Conservation (phyloP, 1,140 invertebrate genomes). For the Zaprionus kolodkinae region DNA sequence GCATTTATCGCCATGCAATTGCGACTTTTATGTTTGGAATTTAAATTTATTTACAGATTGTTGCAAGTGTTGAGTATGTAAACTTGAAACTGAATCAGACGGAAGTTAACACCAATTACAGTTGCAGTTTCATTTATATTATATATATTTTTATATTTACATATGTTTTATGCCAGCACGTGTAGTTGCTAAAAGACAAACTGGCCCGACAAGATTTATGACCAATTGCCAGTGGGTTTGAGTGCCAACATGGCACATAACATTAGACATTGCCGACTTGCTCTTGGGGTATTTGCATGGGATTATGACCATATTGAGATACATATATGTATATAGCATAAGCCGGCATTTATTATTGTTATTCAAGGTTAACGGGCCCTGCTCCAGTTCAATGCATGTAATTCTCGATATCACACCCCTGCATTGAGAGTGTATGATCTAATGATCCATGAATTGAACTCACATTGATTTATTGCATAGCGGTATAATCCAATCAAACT, state of each 20-base stretch:
- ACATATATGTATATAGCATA: slow-evolving; percentile 7
- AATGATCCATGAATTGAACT: slow-evolving; percentile 3
- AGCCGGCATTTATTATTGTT: slow-evolving; percentile 4
- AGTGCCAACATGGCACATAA: slow-evolving; percentile 26
- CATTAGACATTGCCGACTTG: slow-evolving; percentile 4
- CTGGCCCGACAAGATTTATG: slow-evolving; percentile 39
- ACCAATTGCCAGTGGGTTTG: slow-evolving; percentile 17
- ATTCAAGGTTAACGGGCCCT: slow-evolving; percentile 42
- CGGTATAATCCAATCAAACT: slow-evolving; percentile 25
- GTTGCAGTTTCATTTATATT: slow-evolving; percentile 18
- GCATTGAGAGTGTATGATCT: slow-evolving; percentile 1
- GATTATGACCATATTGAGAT: slow-evolving; percentile 12
- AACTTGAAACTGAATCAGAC: slow-evolving; percentile 9
- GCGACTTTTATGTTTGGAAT: slow-evolving; percentile 1
- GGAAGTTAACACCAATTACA: slow-evolving; percentile 22
- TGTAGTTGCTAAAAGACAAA: slow-evolving; percentile 13
- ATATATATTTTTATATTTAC: not conserved
- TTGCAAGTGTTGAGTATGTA: not conserved
- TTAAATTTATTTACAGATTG: not conserved
- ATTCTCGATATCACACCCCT: slow-evolving; percentile 37
- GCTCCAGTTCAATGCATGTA: slow-evolving; percentile 26
- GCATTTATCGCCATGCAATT: not conserved
- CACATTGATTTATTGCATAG: slow-evolving; percentile 19
- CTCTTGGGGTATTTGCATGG: slow-evolving; percentile 27
- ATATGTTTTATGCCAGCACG: slow-evolving; percentile 3